Evolutionary conservation across 1,140 invertebrate genomes (phyloP), one percentile per base, ranked within the genome.

Genomic region (Ganaspis sp.): DNA sequence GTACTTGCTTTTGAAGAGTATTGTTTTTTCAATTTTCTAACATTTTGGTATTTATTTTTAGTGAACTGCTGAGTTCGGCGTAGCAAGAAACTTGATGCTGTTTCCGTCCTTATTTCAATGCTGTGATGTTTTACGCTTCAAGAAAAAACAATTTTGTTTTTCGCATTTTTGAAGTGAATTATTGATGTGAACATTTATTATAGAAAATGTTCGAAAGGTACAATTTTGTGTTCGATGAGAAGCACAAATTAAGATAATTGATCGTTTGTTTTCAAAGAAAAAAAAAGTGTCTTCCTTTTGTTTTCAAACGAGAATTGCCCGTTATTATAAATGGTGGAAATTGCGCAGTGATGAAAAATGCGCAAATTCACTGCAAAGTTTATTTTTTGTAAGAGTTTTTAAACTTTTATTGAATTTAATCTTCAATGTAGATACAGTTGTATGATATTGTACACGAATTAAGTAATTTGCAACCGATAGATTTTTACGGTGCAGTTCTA

Each of bases 21-120:
- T 29, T 29, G n/a, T 70, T 74, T 84, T 80, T 76, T 76, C 84
- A n/a, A n/a, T n/a, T n/a, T n/a, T n/a, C n/a, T n/a, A n/a, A n/a
- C n/a, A n/a, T n/a, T n/a, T n/a, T n/a, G n/a, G n/a, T n/a, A n/a
- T n/a, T n/a, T n/a, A n/a, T 76, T 87, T 89, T 29, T 80, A 92
- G 91, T 81, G 90, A 92, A 85, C 85, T 92, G 54, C 81, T 92
- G 76, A 90, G 91, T 83, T 92, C 90, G 69, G 90, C 91, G 77
- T 92, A 90, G 82, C 73, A 77, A 85, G 71, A 42, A 74, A 84
- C 74, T 69, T 73, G 58, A 71, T 76, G 45, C 70, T 64, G 79
- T 84, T 81, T 90, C 88, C 88, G 89, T 89, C 88, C 87, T 82
- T 81, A 85, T 86, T 84, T 85, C 81, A 78, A 88, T 86, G 81